A percentile compares a stretch with the other conserved stretches of the same genome.
These are phyloP conservation scores for Protomyctophum bolini DNA, from an alignment of 2,113 vertebrate species.

Conservation along the genomic window DNA sequence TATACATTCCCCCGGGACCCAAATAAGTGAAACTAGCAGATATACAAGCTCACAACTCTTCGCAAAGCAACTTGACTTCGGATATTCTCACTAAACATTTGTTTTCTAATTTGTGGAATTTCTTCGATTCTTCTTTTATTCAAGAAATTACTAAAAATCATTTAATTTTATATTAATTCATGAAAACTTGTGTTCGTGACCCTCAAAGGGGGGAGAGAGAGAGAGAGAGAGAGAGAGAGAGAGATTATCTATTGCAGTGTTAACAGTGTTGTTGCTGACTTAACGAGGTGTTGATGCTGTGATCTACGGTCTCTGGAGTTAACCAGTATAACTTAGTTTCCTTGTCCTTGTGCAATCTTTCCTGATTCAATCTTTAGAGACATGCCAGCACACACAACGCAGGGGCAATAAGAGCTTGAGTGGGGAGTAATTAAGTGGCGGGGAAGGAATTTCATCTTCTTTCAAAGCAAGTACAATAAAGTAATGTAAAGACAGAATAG, in stretches of 20 bases:
- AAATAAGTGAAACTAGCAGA: too few species aligned
- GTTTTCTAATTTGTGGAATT: too few species aligned
- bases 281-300: constrained; percentile 12
- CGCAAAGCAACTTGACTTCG: too few species aligned
- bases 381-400: constrained; percentile 50
- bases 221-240: constrained; percentile 8
- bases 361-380: constrained; percentile 64
- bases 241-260: constrained; percentile 19
- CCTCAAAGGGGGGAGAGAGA: background rate
- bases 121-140: too few species aligned
- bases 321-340: constrained; percentile 54
- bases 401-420: constrained; percentile 63
- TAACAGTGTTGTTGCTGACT: constrained; percentile 47
- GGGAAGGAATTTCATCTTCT: constrained; percentile 43
- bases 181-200: background rate
- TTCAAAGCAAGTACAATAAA: background rate
- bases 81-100: too few species aligned
- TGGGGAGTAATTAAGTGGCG: constrained; percentile 67
- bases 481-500: background rate
- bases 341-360: constrained; percentile 64
- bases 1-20: background rate
- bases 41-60: too few species aligned
- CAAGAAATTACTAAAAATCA: background rate
- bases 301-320: constrained; percentile 43
- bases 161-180: background rate